Conservation (phyloP, 2,888 invertebrate genomes). For the Mylabris sibirica region DNA sequence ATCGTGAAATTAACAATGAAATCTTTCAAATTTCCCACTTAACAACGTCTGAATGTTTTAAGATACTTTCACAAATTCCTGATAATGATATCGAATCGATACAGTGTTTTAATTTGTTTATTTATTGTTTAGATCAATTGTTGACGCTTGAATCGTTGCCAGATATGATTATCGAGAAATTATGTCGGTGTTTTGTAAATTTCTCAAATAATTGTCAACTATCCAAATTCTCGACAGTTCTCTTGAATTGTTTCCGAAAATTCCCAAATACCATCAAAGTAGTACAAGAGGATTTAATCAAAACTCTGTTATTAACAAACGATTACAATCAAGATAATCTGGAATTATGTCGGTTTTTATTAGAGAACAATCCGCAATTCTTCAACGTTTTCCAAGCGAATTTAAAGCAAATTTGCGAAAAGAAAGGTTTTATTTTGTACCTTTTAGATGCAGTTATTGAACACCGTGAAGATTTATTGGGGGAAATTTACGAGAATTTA, state of each 20-base stretch:
- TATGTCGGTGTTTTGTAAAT: constrained; percentile 39
- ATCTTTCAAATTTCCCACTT: constrained; percentile 61
- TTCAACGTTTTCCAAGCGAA: constrained; percentile 63
- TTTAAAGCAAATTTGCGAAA: constrained; percentile 63
- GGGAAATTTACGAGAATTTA: constrained; percentile 67
- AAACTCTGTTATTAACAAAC: constrained; percentile 63
- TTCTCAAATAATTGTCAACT: constrained; percentile 49
- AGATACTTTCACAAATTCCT: constrained; percentile 54
- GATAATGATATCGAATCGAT: constrained; percentile 12
- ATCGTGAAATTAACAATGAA: constrained; percentile 54
- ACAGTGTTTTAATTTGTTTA: constrained; percentile 28
- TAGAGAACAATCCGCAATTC: constrained; percentile 65
- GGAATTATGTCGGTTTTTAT: constrained; percentile 66
- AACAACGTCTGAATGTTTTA: constrained; percentile 58
- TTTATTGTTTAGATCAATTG: constrained; percentile 40
- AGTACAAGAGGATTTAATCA: constrained; percentile 65
- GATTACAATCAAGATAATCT: constrained; percentile 67
- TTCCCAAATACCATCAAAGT: constrained; percentile 68
- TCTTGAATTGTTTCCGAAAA: constrained; percentile 66
- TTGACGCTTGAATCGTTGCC: constrained; percentile 38
- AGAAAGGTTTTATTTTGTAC: constrained; percentile 71
- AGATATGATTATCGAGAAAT: constrained; percentile 34
- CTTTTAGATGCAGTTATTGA: constrained; percentile 64
- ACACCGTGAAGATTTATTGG: constrained; percentile 62
- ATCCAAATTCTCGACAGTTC: constrained; percentile 64